Conservation (phyloP, 2,888 invertebrate genomes). For the Lapara coniferarum region DNA sequence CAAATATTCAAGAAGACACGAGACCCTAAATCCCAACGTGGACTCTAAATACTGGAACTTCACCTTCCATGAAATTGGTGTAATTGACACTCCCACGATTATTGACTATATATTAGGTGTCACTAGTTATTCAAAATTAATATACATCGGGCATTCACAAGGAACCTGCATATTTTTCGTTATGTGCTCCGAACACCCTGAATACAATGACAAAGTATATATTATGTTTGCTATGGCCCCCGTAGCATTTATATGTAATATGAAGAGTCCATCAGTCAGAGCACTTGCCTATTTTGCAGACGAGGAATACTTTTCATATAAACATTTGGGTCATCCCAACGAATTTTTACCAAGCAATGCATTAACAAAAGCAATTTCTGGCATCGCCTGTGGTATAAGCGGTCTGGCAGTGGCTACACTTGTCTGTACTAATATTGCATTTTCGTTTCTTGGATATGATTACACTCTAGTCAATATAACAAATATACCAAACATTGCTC, state of each 20-base stretch:
- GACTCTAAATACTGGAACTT: constrained; percentile 85
- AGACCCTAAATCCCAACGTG: constrained; percentile 55
- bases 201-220: constrained; percentile 82
- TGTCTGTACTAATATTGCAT: constrained; percentile 23
- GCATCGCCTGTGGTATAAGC: background rate
- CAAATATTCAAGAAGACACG: constrained; percentile 84
- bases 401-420: background rate
- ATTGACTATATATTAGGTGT: constrained; percentile 86
- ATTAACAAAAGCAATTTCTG: background rate
- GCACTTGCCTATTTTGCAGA: constrained; percentile 54
- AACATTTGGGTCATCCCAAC: background rate
- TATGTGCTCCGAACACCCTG: constrained; percentile 77
- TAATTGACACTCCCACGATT: constrained; percentile 90
- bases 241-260: constrained; percentile 77
- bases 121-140: constrained; percentile 80
- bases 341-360: constrained; percentile 20
- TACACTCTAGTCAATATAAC: constrained; percentile 29
- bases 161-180: constrained; percentile 85
- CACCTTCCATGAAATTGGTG: constrained; percentile 92
- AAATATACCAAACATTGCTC: constrained; percentile 29
- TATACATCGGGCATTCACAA: constrained; percentile 89
- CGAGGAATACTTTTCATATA: constrained; percentile 13
- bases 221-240: constrained; percentile 83
- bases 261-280: constrained; percentile 60
- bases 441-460: constrained; percentile 29